Base-by-base conservation (phyloP, 2,113 vertebrate genomes). In the Ammospiza caudacuta region DNA sequence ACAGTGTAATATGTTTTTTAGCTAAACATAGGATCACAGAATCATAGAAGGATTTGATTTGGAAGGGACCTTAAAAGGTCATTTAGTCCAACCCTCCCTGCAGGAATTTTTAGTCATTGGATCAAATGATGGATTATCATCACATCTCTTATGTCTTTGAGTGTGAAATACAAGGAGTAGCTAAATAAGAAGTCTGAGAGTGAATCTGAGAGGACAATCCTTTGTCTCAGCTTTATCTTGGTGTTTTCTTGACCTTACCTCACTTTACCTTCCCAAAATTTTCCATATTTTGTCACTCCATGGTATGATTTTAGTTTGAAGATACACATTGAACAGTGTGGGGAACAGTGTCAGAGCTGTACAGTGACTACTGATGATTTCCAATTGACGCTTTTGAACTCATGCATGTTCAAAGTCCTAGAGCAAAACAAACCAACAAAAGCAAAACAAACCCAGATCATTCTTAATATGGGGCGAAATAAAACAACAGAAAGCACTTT, bases 371-470 rank as follows among this genome's bases (percentile, higher is more conserved):
- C 1, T 77, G 35, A 31, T 49, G 31, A 57, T 72, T 93, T 84
- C 14, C 29, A 46, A 25, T 47, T 73, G 12, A 37, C 27, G 5
- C 9, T 80, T 83, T 68, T 73, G 35, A 87, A 67, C 20, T 73
- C 27, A 18, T 58, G 41, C 4, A 7, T 49, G 3, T 49, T 90
- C n/a, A 85, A 13, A 67, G 23, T 62, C 31, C 37, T 77, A 37
- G 11, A 41, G n/a, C 12, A 83, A 80, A 89, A 10, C 5, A 28
- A 51, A 51, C 2, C 5, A 58, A 27, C 12, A 74, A 52, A 52
- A 52, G 18, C 10, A 46, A 74, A 59, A 7, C 23, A 28, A 39
- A 61, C 17, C 1, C 8, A 16, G 6, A 29, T 66, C 0, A 2
- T 9, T 81, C 55, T 52, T 49, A 70, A 43, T 39, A 27, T 2